Evolutionary conservation across 2,888 invertebrate species (phyloP), one percentile per base, ranked within the genome.

Genomic region (Rotaria socialis): DNA sequence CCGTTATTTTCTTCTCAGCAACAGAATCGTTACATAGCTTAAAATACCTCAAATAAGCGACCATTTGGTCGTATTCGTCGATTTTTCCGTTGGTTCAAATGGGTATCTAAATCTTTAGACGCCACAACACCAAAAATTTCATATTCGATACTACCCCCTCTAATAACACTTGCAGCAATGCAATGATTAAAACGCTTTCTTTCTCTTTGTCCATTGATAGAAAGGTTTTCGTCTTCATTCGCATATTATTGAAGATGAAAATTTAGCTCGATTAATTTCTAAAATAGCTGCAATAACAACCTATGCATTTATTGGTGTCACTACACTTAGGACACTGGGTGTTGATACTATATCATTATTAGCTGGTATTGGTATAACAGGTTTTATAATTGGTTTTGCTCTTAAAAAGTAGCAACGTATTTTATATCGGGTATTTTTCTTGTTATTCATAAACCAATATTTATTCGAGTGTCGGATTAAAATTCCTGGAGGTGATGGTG

Each of bases 351-450:
- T 47, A 80, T 41, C 75, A 8, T 11, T 75, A 24, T 22, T 75
- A 41, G 75, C 75, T 75, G 75, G 75, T 24, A 43, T 75, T 43
- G 75, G 75, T 75, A 43, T 75, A 41, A 75, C 75, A 2, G 75
- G 75, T 43, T 75, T 75, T 75, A 75, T 43, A 4, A 43, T 75
- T 41, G 75, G 43, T 43, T 75, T 75, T 43, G 75, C 75, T 22
- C 41, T 75, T 5, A 75, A 75, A 75, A 75, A 75, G 75, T 75
- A 43, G 75, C 75, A 75, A 75, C 75, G 41, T 43, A 75, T 43
- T 75, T 75, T 41, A 43, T 75, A 41, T 75, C 43, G 7, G 75
- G 75, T 41, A 43, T 75, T 8, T 75, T 75, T 75, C 43, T 75
- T 43, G 75, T 75, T 7, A 75, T 75, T 22, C 41, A 75, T 75